phyloP scores from a whole-genome alignment of 2,113 vertebrate species.

The Alectura lathami region DNA sequence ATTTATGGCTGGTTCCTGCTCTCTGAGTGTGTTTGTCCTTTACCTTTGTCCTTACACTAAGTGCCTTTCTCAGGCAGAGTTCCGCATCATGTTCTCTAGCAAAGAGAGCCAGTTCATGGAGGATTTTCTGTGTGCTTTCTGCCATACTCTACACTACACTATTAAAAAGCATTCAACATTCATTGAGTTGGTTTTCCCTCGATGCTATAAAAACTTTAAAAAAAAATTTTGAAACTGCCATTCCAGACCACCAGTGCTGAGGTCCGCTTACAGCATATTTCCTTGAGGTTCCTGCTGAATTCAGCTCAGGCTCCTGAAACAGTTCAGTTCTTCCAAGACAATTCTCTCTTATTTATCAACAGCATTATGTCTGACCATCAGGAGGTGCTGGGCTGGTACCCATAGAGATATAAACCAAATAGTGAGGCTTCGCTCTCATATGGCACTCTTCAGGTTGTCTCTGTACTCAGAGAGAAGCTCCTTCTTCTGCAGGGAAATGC shows the following conservation, averaged over 20 bases:
- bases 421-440: background rate
- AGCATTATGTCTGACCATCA: background rate
- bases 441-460: background rate
- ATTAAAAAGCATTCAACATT: background rate
- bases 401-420: background rate
- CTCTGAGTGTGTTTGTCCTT: background rate
- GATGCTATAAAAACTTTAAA: background rate
- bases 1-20: background rate
- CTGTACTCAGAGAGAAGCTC: background rate
- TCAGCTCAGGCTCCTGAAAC: background rate
- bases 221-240: background rate
- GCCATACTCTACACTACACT: rapidly evolving
- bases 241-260: background rate
- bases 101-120: background rate
- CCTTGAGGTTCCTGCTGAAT: background rate
- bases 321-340: background rate
- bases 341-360: background rate
- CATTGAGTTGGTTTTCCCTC: background rate
- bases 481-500: background rate
- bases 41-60: background rate
- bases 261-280: background rate
- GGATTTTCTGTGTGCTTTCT: background rate
- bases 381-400: background rate
- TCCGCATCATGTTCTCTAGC: background rate
- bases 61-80: background rate